Evolutionary conservation across 2,113 vertebrate species (phyloP), one percentile per base, ranked within the genome.

Genomic region (Zosterops borbonicus): DNA sequence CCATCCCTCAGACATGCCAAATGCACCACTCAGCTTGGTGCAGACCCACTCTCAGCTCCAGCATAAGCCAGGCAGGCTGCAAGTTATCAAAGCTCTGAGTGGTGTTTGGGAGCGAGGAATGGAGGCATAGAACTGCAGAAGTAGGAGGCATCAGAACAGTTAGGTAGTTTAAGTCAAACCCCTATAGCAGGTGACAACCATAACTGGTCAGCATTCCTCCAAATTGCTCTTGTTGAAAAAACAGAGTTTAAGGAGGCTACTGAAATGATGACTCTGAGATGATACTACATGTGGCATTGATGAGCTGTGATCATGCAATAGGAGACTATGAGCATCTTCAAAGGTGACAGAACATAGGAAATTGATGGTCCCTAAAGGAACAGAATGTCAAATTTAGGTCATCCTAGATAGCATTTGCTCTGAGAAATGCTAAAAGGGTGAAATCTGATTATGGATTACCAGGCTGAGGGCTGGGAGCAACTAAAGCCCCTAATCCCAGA

Each of bases 381-480:
- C 28, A 50, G 33, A 46, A 46, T 18, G 33, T 37, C 62, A 84
- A 41, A 79, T 71, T 73, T 79, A 78, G 74, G 58, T 47, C 58
- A 85, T 39, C 10, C 25, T 29, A 60, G 29, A 67, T 1, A 73
- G 27, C 17, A 55, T 67, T 70, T 89, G 4, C 50, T 75, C 60
- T 74, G 31, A 94, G 42, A 83, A 90, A 90, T 56, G 47, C 35
- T 76, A 62, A 76, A 59, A 75, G 62, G 21, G 5, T 83, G 52
- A 84, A 65, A 63, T 70, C 74, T 70, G 39, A 89, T 81, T 80
- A 79, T 47, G 47, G 62, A 76, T 91, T 89, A 74, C 25, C 4
- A 74, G 39, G 14, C 8, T 82, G 78, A 70, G 56, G 69, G 17
- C 35, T 67, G 47, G n/a, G 47, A 87, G 60, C 4, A 7, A 31